Evolutionary conservation across 2,888 invertebrate species (phyloP), one percentile per base, ranked within the genome.

Genomic region (Galeopsomyia nigrocyanea): DNA sequence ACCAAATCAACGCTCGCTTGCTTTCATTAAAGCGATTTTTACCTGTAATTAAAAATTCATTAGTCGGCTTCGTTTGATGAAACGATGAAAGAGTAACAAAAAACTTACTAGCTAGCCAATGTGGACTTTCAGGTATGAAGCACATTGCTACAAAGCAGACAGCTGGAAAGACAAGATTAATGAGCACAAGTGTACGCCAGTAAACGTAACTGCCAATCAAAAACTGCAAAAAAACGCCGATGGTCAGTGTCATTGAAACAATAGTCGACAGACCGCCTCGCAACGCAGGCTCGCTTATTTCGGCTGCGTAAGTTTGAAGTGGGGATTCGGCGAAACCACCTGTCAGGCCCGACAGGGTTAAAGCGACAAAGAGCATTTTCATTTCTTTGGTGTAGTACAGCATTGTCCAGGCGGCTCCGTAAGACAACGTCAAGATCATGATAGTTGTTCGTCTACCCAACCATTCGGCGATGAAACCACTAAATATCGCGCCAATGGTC

Each of bases 31-130:
- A n/a, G 1, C 66, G 68, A 14, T n/a, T 53, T 19, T 66, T 73
- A 26, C 50, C 69, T 73, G 21, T 3, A 60, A 60, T 47, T 9
- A 13, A 39, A 31, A 16, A 56, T 26, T 9, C n/a, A 21, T 49
- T 46, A 60, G n/a, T 19, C n/a, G 5, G 3, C 46, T 46, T 46
- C 16, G 3, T 60, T 13, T 39, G 21, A 21, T 6, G 55, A 21
- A 55, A 19, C 7, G 7, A 21, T 2, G 55, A 14, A 7, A 21
- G 10, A 55, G 13, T 55, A 14, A 55, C 3, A 51, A 6, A 21
- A 21, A 5, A 13, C 46, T 68, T 61, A 73, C 73, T 50, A 14
- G 66, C 65, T 1, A 73, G 69, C 73, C 73, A 73, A 16, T 65
- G 19, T 0, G 73, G 73, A 13, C 65, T 73, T 16, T 73, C 73